Base-by-base conservation (phyloP, 37 sponge, comb jelly and placozoan species). In the Cliona cf. orientalis region DNA sequence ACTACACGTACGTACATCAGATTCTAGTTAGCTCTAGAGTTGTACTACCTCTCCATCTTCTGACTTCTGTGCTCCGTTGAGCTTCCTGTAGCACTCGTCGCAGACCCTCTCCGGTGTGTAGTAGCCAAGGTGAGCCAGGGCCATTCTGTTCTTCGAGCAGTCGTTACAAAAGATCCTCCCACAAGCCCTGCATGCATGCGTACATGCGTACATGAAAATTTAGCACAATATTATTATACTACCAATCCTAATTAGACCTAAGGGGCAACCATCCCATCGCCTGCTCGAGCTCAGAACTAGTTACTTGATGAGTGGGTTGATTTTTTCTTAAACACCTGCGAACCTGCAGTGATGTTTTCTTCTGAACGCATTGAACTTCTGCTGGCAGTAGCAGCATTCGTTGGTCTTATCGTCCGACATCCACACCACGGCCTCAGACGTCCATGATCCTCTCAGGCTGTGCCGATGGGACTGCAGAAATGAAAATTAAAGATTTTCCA, bases 101-200 rank as follows among this genome's bases (percentile, higher is more conserved):
- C 89, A 88, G 45, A 95, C 91, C 35, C 95, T 35, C 25, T 87
- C 91, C 5, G 93, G 91, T 9, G 42, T 58, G 58, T 43, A 37
- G 45, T 90, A 95, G 63, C 93, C 91, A 36, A 92, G 88, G 61
- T 86, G 91, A 14, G 81, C 77, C 41, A 97, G 84, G 22, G 70
- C 55, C 0, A 81, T 57, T 56, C 80, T 79, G 37, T 81, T 53
- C 59, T 86, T 90, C 11, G 93, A 86, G 73, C 98, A 97, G 38
- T 89, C 89, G 44, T 89, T 77, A 55, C 98, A 97, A 42, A 97
- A 92, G 33, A 97, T 86, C 19, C 72, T 72, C 0, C 98, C 98
- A 78, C 98, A 97, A 34, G 91, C 84, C 41, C 98, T 86, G 69
- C 44, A 44, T 68, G 35, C 22, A 68, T 3, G 6, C 3, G 70